These are phyloP conservation scores for Tenualosa thibaudeaui DNA, from an alignment of 2,797 vertebrate genomes.

Conservation along the genomic window DNA sequence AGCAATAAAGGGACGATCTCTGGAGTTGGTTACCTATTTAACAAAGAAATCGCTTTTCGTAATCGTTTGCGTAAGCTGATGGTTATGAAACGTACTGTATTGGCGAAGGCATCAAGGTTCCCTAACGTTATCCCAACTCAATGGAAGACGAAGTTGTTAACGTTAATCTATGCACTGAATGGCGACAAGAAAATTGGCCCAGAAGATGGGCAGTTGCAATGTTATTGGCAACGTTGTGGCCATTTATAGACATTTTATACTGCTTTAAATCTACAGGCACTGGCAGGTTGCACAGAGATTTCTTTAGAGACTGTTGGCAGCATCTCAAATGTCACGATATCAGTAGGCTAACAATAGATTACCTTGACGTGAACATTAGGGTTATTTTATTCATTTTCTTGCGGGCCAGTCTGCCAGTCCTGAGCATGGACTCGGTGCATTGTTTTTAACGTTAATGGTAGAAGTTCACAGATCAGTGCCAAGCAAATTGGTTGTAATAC, in stretches of 20 bases:
- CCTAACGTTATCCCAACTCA: background rate
- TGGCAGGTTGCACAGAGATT: background rate
- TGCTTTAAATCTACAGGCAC: background rate
- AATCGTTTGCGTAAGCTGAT: slow-evolving; percentile 66
- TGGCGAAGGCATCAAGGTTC: background rate
- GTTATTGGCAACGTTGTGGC: background rate
- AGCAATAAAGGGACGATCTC: background rate
- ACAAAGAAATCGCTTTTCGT: slow-evolving; percentile 47
- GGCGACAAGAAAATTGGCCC: background rate
- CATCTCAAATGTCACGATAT: background rate
- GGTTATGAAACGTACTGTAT: slow-evolving; percentile 57
- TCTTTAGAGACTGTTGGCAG: slow-evolving; percentile 5
- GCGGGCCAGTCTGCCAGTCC: background rate
- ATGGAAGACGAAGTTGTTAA: background rate
- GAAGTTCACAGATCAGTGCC: background rate
- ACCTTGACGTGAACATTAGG: background rate
- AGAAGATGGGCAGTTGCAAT: background rate
- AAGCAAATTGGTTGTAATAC: background rate
- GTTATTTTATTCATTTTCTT: background rate
- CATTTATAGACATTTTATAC: background rate
- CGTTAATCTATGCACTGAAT: background rate
- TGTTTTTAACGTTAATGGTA: background rate
- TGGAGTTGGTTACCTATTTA: background rate
- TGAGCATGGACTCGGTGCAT: background rate
- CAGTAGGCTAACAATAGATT: background rate